Percentiles rank a stretch among this genome's conserved stretches.
Evolutionary conservation across 2,888 invertebrate genomes (phyloP).

Genomic region (Argyresthia goedartella): DNA sequence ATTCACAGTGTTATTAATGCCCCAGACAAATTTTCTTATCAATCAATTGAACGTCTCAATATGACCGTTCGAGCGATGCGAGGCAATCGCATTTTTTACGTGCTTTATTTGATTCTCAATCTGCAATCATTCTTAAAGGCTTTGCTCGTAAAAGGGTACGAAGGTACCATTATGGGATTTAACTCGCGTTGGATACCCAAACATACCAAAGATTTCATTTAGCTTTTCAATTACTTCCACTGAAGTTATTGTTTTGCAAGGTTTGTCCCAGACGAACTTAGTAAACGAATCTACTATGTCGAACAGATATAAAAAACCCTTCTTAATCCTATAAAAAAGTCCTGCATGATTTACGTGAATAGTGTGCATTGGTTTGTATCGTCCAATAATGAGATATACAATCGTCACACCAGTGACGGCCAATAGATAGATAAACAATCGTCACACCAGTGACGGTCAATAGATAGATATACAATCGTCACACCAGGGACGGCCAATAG

Average conservation of each 20-base stretch:
- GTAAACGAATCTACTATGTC: background rate
- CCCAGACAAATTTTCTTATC: background rate
- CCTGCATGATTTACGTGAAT: slow-evolving; percentile 1
- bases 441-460: too few relatives aligned
- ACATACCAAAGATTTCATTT: background rate
- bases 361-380: background rate
- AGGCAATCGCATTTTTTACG: background rate
- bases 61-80: background rate
- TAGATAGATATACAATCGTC: too few relatives aligned
- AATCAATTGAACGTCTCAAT: background rate
- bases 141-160: background rate
- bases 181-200: background rate
- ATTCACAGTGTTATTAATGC: background rate
- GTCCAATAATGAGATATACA: too few relatives aligned
- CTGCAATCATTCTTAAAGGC: background rate
- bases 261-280: background rate
- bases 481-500: too few relatives aligned
- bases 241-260: background rate
- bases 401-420: too few relatives aligned
- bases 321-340: background rate
- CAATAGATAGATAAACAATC: too few relatives aligned
- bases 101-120: background rate
- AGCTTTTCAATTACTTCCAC: background rate
- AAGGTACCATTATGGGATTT: background rate
- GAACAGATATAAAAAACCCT: background rate